Evolutionary conservation across 2,113 vertebrate species (phyloP), one percentile per base, ranked within the genome.

Genomic region (Lampris incognitus): DNA sequence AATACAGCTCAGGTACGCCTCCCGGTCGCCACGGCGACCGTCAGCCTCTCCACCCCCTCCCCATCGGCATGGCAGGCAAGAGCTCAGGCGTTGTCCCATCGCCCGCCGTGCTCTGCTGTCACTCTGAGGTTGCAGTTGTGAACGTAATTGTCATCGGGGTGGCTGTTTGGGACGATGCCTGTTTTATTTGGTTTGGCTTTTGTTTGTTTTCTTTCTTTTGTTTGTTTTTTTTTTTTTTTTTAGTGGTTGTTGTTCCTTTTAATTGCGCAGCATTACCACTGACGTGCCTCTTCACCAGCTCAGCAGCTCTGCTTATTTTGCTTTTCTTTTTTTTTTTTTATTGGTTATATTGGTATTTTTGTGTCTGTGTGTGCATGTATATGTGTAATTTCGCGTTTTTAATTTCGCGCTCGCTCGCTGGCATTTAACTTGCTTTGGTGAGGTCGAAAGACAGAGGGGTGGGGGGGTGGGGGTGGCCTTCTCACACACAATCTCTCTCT

Each of bases 381-480:
- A 68, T 79, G 6, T 60, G 13, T 77, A 75, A 60, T 81, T 85
- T 83, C 59, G 50, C 74, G 74, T 79, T 91, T 92, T 91, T 90
- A 86, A 89, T 81, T 80, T 65, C 72, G 75, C 44, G 7, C 7
- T 36, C 11, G 57, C 57, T 78, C 51, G 13, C 55, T 44, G 40
- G 62, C 24, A 38, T 90, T 86, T 81, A 71, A 62, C 84, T 82
- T 54, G 79, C 66, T 82, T 88, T 72, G 6, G 48, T 69, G 60
- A 57, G 71, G 41, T 57, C 40, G 37, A 44, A 24, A 24, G 24
- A 24, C 24, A 24, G 24, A 24, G 24, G 9, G 54, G 72, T 9
- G 64, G 62, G 59, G 49, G 63, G 60, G 36, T 40, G 75, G 49
- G 52, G 64, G 59, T 55, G 37, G 52, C 83, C 70, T 70, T 76